These are phyloP conservation scores for Agrotis puta DNA, from an alignment of 2,888 invertebrate genomes.

Conservation along the genomic window DNA sequence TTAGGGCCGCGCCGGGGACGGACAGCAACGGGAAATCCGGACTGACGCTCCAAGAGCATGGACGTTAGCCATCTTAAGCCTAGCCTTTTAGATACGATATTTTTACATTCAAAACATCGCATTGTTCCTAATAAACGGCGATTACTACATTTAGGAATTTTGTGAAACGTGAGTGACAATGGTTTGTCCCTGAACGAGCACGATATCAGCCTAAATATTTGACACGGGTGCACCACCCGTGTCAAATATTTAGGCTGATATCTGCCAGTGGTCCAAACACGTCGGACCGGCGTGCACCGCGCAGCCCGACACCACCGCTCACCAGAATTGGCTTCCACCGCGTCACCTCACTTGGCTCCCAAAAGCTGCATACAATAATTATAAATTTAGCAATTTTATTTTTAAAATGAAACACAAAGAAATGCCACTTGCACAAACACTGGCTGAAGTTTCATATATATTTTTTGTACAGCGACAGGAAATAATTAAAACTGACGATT, in stretches of 20 bases:
- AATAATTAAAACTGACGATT: conserved; percentile 68
- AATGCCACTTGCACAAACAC: conserved; percentile 58
- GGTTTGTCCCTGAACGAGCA: conserved; percentile 6
- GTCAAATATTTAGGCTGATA: conserved; percentile 35
- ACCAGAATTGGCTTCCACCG: conserved; percentile 41
- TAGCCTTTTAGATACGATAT: conserved; percentile 14
- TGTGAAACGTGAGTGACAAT: conserved; percentile 23
- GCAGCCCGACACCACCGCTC: conserved; percentile 16
- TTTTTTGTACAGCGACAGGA: conserved; percentile 65
- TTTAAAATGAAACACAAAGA: conserved; percentile 68
- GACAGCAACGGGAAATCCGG: conserved; percentile 59
- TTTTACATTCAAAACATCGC: conserved; percentile 37
- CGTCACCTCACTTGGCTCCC: conserved; percentile 55
- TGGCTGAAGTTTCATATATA: conserved; percentile 51
- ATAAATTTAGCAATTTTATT: conserved; percentile 67
- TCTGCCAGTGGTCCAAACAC: conserved; percentile 20
- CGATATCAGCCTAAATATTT: too few relatives aligned
- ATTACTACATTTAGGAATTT: conserved; percentile 42
- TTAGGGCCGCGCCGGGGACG: conserved; percentile 38
- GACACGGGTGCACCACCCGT: neutral
- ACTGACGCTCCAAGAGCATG: conserved; percentile 36
- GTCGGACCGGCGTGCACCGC: conserved; percentile 22
- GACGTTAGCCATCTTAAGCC: conserved; percentile 14
- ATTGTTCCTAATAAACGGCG: conserved; percentile 41
- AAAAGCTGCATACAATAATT: conserved; percentile 62